phyloP scores from a whole-genome alignment of 2,113 vertebrate genomes.

The Gulo gulo region DNA sequence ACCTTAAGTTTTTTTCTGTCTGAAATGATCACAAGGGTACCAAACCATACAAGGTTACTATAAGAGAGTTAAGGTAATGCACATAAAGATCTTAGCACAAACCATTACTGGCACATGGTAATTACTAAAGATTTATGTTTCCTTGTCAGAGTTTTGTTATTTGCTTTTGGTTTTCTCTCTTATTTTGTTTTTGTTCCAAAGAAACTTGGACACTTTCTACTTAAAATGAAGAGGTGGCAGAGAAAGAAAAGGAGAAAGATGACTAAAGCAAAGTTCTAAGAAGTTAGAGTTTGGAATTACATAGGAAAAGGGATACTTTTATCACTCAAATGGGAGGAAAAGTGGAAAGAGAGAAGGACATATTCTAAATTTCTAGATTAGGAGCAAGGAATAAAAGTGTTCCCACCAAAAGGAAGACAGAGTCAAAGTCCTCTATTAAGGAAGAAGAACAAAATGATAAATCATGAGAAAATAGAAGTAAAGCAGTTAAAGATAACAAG shows the following conservation, averaged over 20 bases:
- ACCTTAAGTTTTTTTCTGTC: background rate
- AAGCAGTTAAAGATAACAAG: background rate
- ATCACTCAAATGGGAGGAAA: background rate
- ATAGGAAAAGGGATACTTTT: background rate
- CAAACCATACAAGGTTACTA: background rate
- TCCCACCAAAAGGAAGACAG: background rate
- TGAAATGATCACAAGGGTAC: background rate
- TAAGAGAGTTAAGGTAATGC: background rate
- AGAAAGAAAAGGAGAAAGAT: background rate
- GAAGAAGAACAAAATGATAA: background rate
- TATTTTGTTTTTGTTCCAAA: background rate
- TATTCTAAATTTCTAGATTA: slow-evolving; percentile 21
- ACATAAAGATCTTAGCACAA: background rate
- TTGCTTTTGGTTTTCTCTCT: background rate
- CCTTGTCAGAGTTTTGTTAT: background rate
- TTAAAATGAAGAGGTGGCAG: background rate
- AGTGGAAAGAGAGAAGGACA: background rate
- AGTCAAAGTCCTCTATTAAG: background rate
- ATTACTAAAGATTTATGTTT: background rate
- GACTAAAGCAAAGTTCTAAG: background rate
- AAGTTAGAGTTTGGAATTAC: background rate
- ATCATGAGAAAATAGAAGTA: background rate
- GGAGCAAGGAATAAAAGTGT: slow-evolving; percentile 17
- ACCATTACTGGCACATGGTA: background rate
- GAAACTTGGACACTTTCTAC: background rate